Evolutionary conservation across 2,797 vertebrate species (phyloP), one percentile per base, ranked within the genome.

Genomic region (Mycteria americana): DNA sequence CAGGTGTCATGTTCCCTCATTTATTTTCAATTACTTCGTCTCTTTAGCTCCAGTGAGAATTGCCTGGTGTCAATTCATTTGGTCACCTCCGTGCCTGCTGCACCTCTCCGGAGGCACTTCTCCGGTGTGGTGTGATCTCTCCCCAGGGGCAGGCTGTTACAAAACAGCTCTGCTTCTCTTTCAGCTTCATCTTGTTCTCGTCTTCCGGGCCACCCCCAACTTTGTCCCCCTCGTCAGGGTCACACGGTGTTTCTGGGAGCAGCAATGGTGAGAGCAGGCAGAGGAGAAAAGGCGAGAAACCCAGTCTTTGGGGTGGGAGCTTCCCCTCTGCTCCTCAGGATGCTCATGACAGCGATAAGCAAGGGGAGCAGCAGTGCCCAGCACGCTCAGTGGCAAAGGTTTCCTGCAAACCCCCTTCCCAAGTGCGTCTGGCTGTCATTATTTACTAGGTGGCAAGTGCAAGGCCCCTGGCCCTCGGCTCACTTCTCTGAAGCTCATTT

Each of bases 11-110:
- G 50, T 95, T 90, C 91, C 94, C 93, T 97, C 96, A 97, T 97
- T 97, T 97, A 96, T 92, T 96, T 97, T 95, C 97, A 97, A 96
- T 97, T 96, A 97, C 95, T 83, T 60, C 13, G 93, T 74, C 85
- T 88, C 90, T 46, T 72, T 48, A 69, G 82, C 77, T 92, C 93
- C 22, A 0, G 65, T 18, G 96, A 96, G 94, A 94, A 59, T 87
- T 43, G 63, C 92, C 69, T 72, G 59, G 92, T 90, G 89, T 82
- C 94, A 51, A 67, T 88, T 96, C 93, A 54, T 92, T 94, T 94
- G 93, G 95, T 96, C 90, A 95, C 92, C 95, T 45, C 91, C 3
- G 8, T 3, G 75, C 81, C 59, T 80, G 93, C 78, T 3, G 17
- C 51, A 2, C 75, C 65, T 90, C 94, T 81, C 85, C 2, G 3